A percentile compares a stretch with the other conserved stretches of the same genome.
phyloP scores from a whole-genome alignment of 2,113 vertebrate genomes.

The Megaptera novaeangliae region DNA sequence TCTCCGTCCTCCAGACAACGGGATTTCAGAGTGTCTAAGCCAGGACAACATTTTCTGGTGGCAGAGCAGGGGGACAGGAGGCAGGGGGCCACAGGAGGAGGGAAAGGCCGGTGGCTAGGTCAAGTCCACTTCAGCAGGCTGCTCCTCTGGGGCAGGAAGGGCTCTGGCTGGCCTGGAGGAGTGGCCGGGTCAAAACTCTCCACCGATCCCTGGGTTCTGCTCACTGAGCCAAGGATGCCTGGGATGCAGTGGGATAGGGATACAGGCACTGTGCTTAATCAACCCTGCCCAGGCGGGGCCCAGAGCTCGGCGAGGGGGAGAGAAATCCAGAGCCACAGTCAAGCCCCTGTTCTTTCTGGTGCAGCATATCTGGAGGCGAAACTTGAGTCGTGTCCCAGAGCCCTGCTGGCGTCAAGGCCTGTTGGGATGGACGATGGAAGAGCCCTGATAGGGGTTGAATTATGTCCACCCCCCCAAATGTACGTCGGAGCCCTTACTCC shows the following conservation, averaged over 20 bases:
- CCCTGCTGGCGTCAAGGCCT: neutral
- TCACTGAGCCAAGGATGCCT: neutral
- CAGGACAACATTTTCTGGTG: neutral
- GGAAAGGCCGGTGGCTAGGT: neutral
- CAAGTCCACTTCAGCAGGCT: neutral
- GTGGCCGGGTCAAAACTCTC: neutral
- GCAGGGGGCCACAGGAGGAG: neutral
- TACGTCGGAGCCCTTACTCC: neutral
- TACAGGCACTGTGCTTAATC: neutral
- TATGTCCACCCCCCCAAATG: neutral
- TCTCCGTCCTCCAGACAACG: neutral
- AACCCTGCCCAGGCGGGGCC: neutral
- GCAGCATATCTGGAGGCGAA: neutral
- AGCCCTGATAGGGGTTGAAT: neutral
- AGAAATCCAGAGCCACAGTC: neutral
- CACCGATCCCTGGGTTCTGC: neutral
- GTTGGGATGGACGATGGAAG: neutral
- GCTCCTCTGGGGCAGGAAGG: neutral
- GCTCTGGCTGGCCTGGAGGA: neutral
- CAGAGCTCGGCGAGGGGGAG: neutral
- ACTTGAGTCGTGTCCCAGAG: neutral
- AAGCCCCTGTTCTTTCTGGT: neutral
- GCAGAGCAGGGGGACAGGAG: neutral
- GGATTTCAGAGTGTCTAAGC: neutral
- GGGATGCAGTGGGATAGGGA: fast-evolving